Conservation (phyloP, 2,797 vertebrate genomes). For the Naso thynnoides region DNA sequence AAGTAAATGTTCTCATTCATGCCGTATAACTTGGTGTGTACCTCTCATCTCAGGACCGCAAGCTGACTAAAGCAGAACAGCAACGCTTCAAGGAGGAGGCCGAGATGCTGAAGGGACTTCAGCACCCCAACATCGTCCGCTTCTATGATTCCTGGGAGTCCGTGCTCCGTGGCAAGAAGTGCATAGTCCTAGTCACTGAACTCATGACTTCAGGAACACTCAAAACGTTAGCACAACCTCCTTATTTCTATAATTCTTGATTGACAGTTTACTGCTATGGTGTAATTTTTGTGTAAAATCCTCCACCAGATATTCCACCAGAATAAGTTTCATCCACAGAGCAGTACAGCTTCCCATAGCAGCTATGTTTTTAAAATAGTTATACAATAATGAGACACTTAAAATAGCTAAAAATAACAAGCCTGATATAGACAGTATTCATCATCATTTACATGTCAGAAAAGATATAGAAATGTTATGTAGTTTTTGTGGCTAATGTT, state of each 20-base stretch:
- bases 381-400: too few species aligned
- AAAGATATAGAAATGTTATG: background rate
- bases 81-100: conserved; percentile 97
- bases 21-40: background rate
- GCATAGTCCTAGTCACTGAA: conserved; percentile 96
- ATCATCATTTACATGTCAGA: conserved; percentile 8
- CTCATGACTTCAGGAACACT: conserved; percentile 98
- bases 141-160: conserved; percentile 99
- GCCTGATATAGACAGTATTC: background rate
- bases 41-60: conserved; percentile 88
- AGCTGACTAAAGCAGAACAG: conserved; percentile 94
- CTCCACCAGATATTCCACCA: background rate
- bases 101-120: conserved; percentile 96
- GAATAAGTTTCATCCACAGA: conserved; percentile 4
- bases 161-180: conserved; percentile 92
- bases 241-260: background rate
- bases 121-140: conserved; percentile 97
- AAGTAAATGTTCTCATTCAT: conserved; percentile 3
- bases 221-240: conserved; percentile 89
- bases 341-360: too few species aligned
- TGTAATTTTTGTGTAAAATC: background rate
- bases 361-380: too few species aligned
- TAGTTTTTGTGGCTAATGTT: background rate
- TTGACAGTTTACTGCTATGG: background rate
- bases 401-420: background rate